phyloP scores from a whole-genome alignment of 2,797 vertebrate species.

The Lates japonicus region DNA sequence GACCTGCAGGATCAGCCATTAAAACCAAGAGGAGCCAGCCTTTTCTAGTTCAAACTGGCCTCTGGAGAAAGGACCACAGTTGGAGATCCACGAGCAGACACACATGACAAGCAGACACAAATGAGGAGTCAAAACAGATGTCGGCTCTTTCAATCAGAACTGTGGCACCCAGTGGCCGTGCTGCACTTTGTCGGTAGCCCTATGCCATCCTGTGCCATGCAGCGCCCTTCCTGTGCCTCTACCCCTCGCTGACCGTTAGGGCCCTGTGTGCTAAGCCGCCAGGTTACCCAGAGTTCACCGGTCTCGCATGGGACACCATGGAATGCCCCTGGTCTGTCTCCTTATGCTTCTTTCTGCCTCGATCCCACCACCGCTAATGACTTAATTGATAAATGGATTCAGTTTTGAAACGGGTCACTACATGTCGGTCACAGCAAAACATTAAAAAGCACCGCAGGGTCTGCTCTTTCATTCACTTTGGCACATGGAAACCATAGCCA shows the following conservation, averaged over 20 bases:
- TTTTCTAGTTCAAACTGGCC: conserved; percentile 65
- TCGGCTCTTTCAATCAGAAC: conserved; percentile 29
- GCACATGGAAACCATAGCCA: conserved; percentile 6
- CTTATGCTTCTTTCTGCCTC: conserved; percentile 12
- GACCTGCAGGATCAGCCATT: conserved; percentile 64
- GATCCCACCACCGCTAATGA: conserved; percentile 50
- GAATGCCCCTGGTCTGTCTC: conserved; percentile 46
- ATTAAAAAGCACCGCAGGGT: not conserved
- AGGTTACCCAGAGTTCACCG: conserved; percentile 79
- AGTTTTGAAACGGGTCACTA: conserved; percentile 46
- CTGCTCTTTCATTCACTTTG: not conserved
- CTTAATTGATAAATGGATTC: conserved; percentile 66
- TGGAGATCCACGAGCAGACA: conserved; percentile 34
- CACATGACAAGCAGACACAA: conserved; percentile 31
- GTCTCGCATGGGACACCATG: conserved; percentile 63
- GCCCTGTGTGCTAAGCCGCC: conserved; percentile 55
- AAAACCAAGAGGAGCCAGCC: conserved; percentile 49
- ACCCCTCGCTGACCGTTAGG: conserved; percentile 48
- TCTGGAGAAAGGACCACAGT: conserved; percentile 46
- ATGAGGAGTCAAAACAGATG: conserved; percentile 43
- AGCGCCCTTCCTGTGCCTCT: conserved; percentile 45
- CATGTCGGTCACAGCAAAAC: conserved; percentile 21
- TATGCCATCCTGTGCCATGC: conserved; percentile 59
- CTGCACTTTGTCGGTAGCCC: conserved; percentile 49
- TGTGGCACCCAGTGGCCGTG: conserved; percentile 23